Conservation (phyloP, 1,140 invertebrate species). For the Drosophila lacteicornis region DNA sequence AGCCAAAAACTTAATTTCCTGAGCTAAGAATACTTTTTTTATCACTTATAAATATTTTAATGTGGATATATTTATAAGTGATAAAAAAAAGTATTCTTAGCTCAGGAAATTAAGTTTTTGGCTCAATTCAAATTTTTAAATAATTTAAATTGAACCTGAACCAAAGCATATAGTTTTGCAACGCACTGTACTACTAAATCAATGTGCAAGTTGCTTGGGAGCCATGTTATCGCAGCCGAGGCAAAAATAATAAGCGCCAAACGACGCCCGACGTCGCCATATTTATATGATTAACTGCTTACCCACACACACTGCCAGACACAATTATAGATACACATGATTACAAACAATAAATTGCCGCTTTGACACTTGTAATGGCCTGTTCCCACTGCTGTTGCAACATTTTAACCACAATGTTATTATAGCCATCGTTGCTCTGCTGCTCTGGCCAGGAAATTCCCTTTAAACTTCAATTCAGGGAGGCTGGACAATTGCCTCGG, state of each 20-base stretch:
- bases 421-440: conserved; percentile 10
- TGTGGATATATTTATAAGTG: too few relatives aligned
- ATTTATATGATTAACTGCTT: conserved; percentile 85
- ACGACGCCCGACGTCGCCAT: conserved; percentile 66
- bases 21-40: too few relatives aligned
- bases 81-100: too few relatives aligned
- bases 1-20: too few relatives aligned
- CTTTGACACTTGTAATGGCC: conserved; percentile 83
- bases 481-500: conserved; percentile 67
- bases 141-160: background rate
- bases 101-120: background rate
- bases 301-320: conserved; percentile 39
- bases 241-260: conserved; percentile 78
- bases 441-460: conserved; percentile 51
- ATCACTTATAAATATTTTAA: too few relatives aligned
- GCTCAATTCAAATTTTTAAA: background rate
- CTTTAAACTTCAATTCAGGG: conserved; percentile 62
- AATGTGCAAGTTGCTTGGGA: conserved; percentile 56
- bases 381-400: conserved; percentile 59
- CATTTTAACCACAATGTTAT: conserved; percentile 72
- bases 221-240: conserved; percentile 76
- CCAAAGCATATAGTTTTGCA: background rate
- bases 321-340: conserved; percentile 78
- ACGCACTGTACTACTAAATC: conserved; percentile 60
- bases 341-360: conserved; percentile 81